Evolutionary conservation across 1,140 invertebrate genomes (phyloP).

Genomic region (Aphis craccivora): DNA sequence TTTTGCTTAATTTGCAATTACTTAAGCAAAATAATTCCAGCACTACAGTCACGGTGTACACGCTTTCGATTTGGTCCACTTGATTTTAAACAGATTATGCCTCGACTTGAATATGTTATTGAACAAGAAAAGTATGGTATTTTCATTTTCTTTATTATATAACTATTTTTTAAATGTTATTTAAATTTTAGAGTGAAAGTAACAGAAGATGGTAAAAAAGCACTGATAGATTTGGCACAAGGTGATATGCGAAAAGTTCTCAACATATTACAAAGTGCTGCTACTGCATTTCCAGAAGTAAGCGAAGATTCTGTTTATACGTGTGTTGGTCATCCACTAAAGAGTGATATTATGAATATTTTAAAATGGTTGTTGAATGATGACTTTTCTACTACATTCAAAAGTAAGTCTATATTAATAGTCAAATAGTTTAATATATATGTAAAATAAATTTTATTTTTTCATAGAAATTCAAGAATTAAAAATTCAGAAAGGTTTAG

Average conservation of each 20-base stretch:
- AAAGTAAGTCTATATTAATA: constrained; percentile 72
- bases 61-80: constrained; percentile 96
- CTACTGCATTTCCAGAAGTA: constrained; percentile 84
- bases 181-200: constrained; percentile 76
- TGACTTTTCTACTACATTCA: constrained; percentile 79
- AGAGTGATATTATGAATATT: constrained; percentile 88
- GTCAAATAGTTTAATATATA: not conserved
- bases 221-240: constrained; percentile 85
- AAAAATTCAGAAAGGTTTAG: constrained; percentile 86
- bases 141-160: not conserved
- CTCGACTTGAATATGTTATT: constrained; percentile 86
- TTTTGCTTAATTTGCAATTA: constrained; percentile 99
- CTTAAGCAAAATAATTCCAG: constrained; percentile 97
- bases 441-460: constrained; percentile 17
- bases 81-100: constrained; percentile 84
- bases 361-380: constrained; percentile 90
- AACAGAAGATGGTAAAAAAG: constrained; percentile 89
- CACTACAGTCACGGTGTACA: constrained; percentile 96
- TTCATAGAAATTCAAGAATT: constrained; percentile 80
- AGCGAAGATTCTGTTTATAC: constrained; percentile 93
- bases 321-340: constrained; percentile 95
- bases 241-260: constrained; percentile 99
- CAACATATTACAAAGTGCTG: constrained; percentile 94
- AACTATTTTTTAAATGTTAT: not conserved
- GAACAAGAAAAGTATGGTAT: constrained; percentile 80